Conservation (phyloP, 1,140 invertebrate genomes). For the Semibalanus balanoides region DNA sequence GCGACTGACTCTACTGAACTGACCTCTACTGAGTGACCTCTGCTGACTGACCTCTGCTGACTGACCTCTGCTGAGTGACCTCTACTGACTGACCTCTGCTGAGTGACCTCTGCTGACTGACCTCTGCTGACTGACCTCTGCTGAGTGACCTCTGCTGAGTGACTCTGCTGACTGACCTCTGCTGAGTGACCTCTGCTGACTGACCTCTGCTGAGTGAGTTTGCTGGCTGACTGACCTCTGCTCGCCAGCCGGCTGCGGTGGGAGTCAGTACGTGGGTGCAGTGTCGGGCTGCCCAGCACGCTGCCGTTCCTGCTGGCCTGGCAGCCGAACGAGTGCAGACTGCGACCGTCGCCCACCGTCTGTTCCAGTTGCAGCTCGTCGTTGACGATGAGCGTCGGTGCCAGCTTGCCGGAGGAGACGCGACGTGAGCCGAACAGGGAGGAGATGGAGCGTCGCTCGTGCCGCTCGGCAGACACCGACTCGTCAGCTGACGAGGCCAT, state of each 20-base stretch:
- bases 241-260: neutral
- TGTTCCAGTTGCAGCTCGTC: neutral
- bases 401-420: neutral
- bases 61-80: no score
- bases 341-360: neutral
- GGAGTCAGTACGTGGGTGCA: neutral
- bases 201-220: no score
- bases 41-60: no score
- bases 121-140: no score
- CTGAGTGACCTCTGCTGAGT: no score
- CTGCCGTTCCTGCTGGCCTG: neutral
- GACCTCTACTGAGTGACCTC: no score
- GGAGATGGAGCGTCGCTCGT: neutral
- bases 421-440: neutral
- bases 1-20: no score
- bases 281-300: neutral
- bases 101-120: no score
- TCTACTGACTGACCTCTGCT: no score
- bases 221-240: neutral
- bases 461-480: neutral
- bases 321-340: neutral
- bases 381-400: slow-evolving; percentile 2
- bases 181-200: no score
- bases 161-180: no score
- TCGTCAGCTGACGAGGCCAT: neutral